A percentile compares a stretch with the other conserved stretches of the same genome.
phyloP scores from a whole-genome alignment of 2,113 vertebrate species.

The Ivindomyrus marchei region DNA sequence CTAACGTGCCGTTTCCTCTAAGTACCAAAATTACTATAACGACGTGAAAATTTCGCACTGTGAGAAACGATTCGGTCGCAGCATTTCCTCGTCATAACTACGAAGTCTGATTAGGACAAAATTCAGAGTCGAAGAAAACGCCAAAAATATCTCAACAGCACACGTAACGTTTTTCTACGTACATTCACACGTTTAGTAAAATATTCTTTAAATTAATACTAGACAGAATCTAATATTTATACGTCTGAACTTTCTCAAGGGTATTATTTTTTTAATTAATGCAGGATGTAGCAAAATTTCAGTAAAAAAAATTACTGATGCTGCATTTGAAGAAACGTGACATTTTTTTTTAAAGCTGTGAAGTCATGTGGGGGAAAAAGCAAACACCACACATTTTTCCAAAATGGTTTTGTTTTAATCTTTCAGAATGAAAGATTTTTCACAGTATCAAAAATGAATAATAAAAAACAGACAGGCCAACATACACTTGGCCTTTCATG shows the following conservation, averaged over 20 bases:
- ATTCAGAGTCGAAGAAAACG: background rate
- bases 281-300: background rate
- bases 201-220: background rate
- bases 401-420: conserved; percentile 85
- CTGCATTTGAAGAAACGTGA: background rate
- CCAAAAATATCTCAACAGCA: background rate
- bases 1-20: background rate
- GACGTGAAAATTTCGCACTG: background rate
- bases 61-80: background rate
- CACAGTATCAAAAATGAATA: conserved; percentile 92
- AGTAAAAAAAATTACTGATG: background rate
- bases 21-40: background rate
- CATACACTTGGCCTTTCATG: conserved; percentile 65
- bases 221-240: background rate
- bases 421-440: conserved; percentile 84
- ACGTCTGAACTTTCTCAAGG: background rate
- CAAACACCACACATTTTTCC: conserved; percentile 62
- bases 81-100: background rate
- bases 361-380: conserved; percentile 35
- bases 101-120: conserved; percentile 9
- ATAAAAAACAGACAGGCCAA: conserved; percentile 61
- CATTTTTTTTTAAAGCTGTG: background rate
- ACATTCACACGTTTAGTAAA: background rate
- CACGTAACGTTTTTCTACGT: background rate
- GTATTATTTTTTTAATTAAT: background rate